Evolutionary conservation across 2,888 invertebrate genomes (phyloP).

Genomic region (Acanthosepion esculentum): DNA sequence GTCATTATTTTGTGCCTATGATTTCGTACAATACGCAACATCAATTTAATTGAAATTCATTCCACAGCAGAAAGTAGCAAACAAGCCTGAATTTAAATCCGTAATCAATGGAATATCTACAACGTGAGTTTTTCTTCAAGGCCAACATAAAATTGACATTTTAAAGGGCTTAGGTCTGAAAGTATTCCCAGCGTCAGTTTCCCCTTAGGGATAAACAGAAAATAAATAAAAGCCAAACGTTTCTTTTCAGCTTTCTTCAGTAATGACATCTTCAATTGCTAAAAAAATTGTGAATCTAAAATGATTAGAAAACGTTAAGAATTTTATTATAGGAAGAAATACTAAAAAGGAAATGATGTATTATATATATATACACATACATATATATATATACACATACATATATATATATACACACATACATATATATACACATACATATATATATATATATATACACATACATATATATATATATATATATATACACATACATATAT

Average conservation of each 20-base stretch:
- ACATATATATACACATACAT: not conserved
- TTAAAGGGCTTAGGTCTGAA: not conserved
- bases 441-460: slow-evolving; percentile 10
- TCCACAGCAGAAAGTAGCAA: not conserved
- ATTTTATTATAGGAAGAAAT: too few species aligned
- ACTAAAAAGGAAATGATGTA: too few species aligned
- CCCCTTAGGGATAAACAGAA: not conserved
- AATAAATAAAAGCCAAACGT: not conserved
- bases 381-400: not conserved
- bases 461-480: slow-evolving; percentile 38
- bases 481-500: not conserved
- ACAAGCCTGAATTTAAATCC: not conserved
- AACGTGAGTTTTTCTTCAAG: not conserved
- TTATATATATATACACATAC: not conserved
- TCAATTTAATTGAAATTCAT: not conserved
- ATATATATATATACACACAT: too few species aligned
- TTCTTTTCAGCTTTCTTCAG: not conserved
- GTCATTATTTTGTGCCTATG: not conserved
- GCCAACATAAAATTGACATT: not conserved
- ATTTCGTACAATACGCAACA: not conserved
- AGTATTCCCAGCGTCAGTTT: not conserved
- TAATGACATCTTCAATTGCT: not conserved
- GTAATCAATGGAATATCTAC: not conserved
- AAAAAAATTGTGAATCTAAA: too few species aligned
- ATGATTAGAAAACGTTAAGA: too few species aligned